Evolutionary conservation across 2,113 vertebrate species (phyloP), one percentile per base, ranked within the genome.

Genomic region (Chlorocebus sabaeus): DNA sequence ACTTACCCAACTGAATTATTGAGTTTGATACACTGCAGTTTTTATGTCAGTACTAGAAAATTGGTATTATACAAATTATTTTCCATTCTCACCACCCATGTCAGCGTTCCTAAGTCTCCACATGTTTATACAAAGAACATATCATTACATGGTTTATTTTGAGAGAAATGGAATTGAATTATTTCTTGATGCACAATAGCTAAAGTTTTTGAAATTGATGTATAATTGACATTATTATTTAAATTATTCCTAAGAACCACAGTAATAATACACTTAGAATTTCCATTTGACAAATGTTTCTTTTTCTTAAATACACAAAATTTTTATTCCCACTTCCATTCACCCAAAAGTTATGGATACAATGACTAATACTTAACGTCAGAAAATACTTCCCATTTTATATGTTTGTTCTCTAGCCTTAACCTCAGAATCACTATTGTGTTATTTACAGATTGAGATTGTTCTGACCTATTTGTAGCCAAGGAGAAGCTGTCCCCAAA

Each of bases 111-210:
- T 72, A 92, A 72, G 32, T 83, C 61, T 43, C 55, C 11, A 86
- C 75, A 52, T 91, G 38, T 87, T 68, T 87, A 84, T 48, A 94
- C 32, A 87, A 89, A 92, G 45, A 86, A 84, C 89, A 32, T 75
- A 93, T 78, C 73, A 92, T 48, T 70, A 48, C 52, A 61, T 11
- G 57, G 55, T 79, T 87, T 68, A 87, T 76, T 57, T 79, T 94
- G 83, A 97, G 48, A 12, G 94, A 97, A 96, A 79, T 38, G 11
- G 50, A 90, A 94, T 97, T 17, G 55, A 91, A 94, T 83, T 90
- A 95, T 92, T 97, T 93, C 55, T 89, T 82, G 75, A 87, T 68
- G 40, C 1, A 89, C 35, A 93, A 93, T 35, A 95, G 40, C 30
- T 35, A 70, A 96, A 80, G 61, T 85, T 87, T 94, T 79, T 70